phyloP scores from a whole-genome alignment of 2,797 vertebrate species.

The Muraenolepis orangiensis region DNA sequence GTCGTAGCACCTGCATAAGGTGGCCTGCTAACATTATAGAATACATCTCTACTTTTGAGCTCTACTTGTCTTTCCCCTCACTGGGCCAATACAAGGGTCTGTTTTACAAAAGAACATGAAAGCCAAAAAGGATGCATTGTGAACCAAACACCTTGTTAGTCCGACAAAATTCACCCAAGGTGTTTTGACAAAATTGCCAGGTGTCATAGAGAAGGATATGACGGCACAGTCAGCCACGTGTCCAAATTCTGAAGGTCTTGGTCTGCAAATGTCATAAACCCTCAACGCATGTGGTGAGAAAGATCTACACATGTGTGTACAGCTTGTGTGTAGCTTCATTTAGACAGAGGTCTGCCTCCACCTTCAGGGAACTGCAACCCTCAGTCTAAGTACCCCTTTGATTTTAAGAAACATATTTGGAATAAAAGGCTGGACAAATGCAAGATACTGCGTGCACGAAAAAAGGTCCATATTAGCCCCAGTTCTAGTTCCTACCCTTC shows the following conservation, averaged over 20 bases:
- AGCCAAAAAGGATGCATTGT: constrained; percentile 17
- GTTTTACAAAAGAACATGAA: constrained; percentile 14
- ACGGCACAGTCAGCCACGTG: constrained; percentile 60
- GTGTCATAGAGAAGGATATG: constrained; percentile 53
- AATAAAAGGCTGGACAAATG: constrained; percentile 46
- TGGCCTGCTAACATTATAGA: not conserved
- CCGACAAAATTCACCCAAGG: constrained; percentile 34
- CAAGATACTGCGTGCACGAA: constrained; percentile 39
- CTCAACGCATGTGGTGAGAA: constrained; percentile 45
- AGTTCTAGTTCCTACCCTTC: constrained; percentile 50
- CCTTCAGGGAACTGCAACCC: constrained; percentile 24
- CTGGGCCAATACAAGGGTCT: not conserved
- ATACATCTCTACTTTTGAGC: not conserved
- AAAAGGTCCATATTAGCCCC: constrained; percentile 60
- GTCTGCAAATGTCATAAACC: constrained; percentile 53
- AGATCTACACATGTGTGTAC: constrained; percentile 38
- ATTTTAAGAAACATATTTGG: constrained; percentile 37
- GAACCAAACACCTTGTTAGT: constrained; percentile 46
- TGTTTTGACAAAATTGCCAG: constrained; percentile 37
- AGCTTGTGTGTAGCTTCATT: constrained; percentile 25
- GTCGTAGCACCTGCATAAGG: not conserved
- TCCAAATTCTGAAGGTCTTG: constrained; percentile 55
- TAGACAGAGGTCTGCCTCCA: constrained; percentile 34
- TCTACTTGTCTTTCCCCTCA: not conserved
- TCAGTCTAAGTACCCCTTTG: constrained; percentile 34